phyloP scores from a whole-genome alignment of 2,113 vertebrate species.

The Marcusenius ussheri region DNA sequence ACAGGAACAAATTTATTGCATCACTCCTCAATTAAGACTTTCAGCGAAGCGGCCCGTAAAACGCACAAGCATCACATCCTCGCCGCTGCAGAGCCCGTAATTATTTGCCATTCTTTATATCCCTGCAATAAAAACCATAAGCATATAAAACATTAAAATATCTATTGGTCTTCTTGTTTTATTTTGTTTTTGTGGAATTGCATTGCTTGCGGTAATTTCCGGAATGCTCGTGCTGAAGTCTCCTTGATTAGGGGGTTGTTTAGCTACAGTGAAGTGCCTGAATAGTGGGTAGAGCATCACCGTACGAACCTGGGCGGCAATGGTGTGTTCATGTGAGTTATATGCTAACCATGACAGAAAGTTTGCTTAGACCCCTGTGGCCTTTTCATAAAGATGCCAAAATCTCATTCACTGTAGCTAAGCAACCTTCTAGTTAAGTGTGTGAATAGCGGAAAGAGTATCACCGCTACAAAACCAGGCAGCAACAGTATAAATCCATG shows the following conservation, averaged over 20 bases:
- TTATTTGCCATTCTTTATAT: background rate
- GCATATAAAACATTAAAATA: slow-evolving; percentile 5
- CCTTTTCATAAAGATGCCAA: too few relatives aligned
- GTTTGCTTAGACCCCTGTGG: background rate
- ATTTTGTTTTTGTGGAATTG: background rate
- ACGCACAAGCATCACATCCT: background rate
- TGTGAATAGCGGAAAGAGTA: too few relatives aligned
- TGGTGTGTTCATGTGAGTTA: background rate
- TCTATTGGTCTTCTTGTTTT: background rate
- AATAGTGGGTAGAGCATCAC: background rate
- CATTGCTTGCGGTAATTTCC: background rate
- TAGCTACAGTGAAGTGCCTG: background rate
- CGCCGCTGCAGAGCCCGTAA: background rate
- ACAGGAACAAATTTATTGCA: background rate
- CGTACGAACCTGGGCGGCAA: background rate
- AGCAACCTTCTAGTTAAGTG: too few relatives aligned
- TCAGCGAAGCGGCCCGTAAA: background rate
- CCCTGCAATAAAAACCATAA: background rate
- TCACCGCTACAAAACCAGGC: too few relatives aligned
- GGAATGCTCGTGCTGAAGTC: background rate
- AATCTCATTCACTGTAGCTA: too few relatives aligned
- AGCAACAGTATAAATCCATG: too few relatives aligned
- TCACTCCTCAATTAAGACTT: background rate
- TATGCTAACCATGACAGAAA: background rate
- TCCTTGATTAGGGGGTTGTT: background rate